Evolutionary conservation across 2,888 invertebrate genomes (phyloP), one percentile per base, ranked within the genome.

Genomic region (Heliconius charithonia): DNA sequence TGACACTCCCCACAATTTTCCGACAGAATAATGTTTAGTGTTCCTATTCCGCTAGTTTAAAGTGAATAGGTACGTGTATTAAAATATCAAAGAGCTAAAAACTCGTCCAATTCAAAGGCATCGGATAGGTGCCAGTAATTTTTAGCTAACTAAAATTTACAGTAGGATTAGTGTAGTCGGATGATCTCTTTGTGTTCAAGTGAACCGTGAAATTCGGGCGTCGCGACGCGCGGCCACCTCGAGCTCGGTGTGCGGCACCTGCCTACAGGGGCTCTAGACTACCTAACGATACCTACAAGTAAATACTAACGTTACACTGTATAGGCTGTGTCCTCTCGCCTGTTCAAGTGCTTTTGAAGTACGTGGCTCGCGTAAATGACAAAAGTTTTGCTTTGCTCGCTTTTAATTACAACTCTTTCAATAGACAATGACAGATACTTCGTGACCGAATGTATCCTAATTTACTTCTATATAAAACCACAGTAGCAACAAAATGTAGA

Each of bases 101-200:
- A 76, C 82, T 83, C 76, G 69, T 81, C 80, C 73, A 78, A 84
- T 83, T 81, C 81, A 77, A 79, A 66, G 75, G 79, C 78, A 56
- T 78, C 81, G 78, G 78, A 65, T 73, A 75, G 79, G 81, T 79
- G 76, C 77, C 81, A 77, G 80, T 84, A 82, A 85, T 85, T 85
- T 86, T 83, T 84, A 84, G 83, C 83, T 81, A 80, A 80, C 82
- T 83, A 84, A 86, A 84, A 85, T 81, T 82, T 81, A 80, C 83
- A 82, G 80, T 77, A 79, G 82, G 84, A 84, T 86, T 83, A 83
- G 83, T 81, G 82, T 83, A 85, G 85, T 82, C 83, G 85, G 84
- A 78, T 85, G 85, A 83, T 83, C 85, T 85, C 87, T 88, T 89
- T 90, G 89, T 86, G 86, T 85, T 83, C 86, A 87, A 86, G 82